A percentile compares a stretch with the other conserved stretches of the same genome.
These are phyloP conservation scores for Marasmarcha lunaedactyla DNA, from an alignment of 2,888 invertebrate species.

Conservation along the genomic window DNA sequence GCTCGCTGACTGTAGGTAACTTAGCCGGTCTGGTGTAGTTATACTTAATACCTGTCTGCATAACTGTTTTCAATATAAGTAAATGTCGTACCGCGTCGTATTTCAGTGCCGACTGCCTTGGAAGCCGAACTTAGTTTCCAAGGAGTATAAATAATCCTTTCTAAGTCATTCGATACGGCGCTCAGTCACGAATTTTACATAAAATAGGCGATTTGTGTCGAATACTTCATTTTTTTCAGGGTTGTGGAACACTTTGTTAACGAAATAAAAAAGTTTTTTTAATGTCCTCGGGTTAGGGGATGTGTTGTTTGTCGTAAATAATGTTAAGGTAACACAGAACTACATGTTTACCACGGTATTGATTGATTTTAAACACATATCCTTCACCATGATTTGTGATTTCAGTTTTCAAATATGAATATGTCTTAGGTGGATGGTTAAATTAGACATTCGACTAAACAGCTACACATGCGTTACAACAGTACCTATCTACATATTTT, in stretches of 20 bases:
- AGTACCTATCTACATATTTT: too few relatives aligned
- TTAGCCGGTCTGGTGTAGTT: too few relatives aligned
- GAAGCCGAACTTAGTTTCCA: constrained; percentile 4
- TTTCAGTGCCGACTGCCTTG: background rate
- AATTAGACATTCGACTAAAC: too few relatives aligned
- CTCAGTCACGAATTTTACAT: constrained; percentile 69
- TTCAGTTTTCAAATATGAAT: too few relatives aligned
- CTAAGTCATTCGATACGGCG: constrained; percentile 66
- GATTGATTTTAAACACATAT: constrained; percentile 31
- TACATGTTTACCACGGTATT: constrained; percentile 15
- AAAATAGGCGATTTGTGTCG: constrained; percentile 64
- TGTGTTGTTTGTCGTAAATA: constrained; percentile 36
- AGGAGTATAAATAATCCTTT: constrained; percentile 57
- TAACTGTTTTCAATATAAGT: too few relatives aligned
- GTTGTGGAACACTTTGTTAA: constrained; percentile 1
- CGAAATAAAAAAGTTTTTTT: background rate
- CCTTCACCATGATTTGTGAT: too few relatives aligned
- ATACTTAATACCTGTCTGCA: too few relatives aligned
- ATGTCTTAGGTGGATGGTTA: too few relatives aligned
- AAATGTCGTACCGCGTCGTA: too few relatives aligned
- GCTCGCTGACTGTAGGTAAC: too few relatives aligned
- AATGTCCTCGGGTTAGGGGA: background rate
- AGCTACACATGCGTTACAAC: too few relatives aligned
- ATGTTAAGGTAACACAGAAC: background rate
- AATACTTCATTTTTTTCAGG: constrained; percentile 46